These are phyloP conservation scores for Ranitomeya variabilis DNA, from an alignment of 2,113 vertebrate species.

Conservation along the genomic window DNA sequence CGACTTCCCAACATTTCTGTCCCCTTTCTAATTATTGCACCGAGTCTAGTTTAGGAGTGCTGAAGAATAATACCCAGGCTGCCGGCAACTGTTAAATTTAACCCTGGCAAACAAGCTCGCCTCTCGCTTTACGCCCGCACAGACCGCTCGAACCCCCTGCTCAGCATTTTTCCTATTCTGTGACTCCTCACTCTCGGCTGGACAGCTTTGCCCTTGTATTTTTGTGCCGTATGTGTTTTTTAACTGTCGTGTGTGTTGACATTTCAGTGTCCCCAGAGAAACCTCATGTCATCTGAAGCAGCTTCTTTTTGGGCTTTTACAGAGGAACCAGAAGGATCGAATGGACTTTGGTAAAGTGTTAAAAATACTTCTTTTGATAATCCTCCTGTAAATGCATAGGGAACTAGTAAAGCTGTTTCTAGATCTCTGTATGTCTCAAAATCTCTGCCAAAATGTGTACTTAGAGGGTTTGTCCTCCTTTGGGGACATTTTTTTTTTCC, in stretches of 20 bases:
- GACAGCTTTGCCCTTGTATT: not conserved
- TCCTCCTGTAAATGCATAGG: not conserved
- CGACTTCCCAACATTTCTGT: not conserved
- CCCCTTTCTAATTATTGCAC: not conserved
- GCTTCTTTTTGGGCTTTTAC: conserved; percentile 85
- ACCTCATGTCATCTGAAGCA: conserved; percentile 85
- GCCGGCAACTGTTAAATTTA: conserved; percentile 52
- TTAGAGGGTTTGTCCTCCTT: not conserved
- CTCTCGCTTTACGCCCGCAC: conserved; percentile 46
- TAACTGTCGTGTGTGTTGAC: conserved; percentile 17
- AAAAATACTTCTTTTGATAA: not conserved
- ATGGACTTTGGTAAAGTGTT: conserved; percentile 86
- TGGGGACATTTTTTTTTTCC: too few relatives aligned
- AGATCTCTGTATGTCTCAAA: not conserved
- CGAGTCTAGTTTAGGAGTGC: conserved; percentile 1
- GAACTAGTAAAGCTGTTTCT: not conserved
- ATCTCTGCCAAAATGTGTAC: not conserved
- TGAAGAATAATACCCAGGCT: conserved; percentile 34
- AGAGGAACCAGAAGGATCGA: conserved; percentile 86
- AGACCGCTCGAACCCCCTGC: conserved; percentile 33
- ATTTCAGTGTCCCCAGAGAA: conserved; percentile 88
- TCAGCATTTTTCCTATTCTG: conserved; percentile 50
- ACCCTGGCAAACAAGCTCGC: conserved; percentile 45
- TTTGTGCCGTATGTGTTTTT: conserved; percentile 39
- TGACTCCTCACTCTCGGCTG: not conserved